Evolutionary conservation across 2,888 invertebrate species (phyloP).

Genomic region (Busseola fusca): DNA sequence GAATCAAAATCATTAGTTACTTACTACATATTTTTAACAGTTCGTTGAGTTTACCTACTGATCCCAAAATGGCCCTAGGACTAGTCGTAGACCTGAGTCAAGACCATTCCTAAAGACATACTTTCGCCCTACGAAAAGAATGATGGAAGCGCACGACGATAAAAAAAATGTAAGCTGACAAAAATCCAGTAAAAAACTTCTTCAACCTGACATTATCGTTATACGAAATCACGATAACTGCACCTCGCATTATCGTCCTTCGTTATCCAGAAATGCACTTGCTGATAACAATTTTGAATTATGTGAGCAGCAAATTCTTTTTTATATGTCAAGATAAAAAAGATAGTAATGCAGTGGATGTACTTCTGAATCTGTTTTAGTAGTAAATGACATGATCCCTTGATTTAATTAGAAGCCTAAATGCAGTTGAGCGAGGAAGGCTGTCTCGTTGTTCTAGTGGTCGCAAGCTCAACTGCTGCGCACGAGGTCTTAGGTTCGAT

Average conservation of each 20-base stretch:
- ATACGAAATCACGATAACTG: neutral
- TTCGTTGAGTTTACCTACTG: too few species aligned
- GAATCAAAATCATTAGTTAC: too few species aligned
- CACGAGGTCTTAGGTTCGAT: neutral
- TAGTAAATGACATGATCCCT: neutral
- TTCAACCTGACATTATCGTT: neutral
- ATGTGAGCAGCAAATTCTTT: neutral
- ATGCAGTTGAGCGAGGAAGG: neutral
- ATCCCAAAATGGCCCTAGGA: too few species aligned
- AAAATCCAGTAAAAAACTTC: neutral
- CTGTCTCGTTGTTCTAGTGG: neutral
- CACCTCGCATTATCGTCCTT: neutral
- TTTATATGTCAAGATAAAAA: neutral
- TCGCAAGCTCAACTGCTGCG: neutral
- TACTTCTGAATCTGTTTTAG: neutral
- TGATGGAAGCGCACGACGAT: neutral
- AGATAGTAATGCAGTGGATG: neutral
- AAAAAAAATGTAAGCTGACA: neutral
- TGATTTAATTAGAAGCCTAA: conserved; percentile 1
- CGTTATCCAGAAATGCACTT: conserved; percentile 11
- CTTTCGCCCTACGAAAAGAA: neutral
- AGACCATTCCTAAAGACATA: too few species aligned
- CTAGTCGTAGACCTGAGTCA: neutral
- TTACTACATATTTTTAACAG: too few species aligned
- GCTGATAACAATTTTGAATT: conserved; percentile 1